Evolutionary conservation across 2,888 invertebrate genomes (phyloP).

Genomic region (Caenorhabditis virilis): DNA sequence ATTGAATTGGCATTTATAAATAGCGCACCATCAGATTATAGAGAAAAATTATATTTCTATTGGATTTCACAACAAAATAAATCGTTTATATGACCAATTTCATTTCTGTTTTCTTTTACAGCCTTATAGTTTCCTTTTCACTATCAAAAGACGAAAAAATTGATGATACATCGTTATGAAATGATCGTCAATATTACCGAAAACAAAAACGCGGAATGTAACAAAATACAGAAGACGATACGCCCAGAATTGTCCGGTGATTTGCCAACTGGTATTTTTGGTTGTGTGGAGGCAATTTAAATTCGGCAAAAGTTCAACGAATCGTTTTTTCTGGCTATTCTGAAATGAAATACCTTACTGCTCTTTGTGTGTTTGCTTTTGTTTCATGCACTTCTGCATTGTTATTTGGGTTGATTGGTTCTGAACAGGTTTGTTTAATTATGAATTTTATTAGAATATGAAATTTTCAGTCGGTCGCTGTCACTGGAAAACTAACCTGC

Average conservation of each 20-base stretch:
- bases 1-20: too few relatives aligned
- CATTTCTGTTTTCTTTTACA: not conserved
- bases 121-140: not conserved
- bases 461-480: slow-evolving; percentile 53
- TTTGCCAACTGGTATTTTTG: not conserved
- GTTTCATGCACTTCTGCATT: slow-evolving; percentile 16
- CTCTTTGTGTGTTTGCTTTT: too few relatives aligned
- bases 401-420: slow-evolving; percentile 44
- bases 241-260: too few relatives aligned
- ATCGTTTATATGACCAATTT: not conserved
- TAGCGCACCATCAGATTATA: too few relatives aligned
- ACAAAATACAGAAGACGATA: not conserved
- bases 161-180: too few relatives aligned
- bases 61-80: not conserved
- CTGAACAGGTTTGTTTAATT: slow-evolving; percentile 31
- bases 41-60: not conserved
- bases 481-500: slow-evolving; percentile 56
- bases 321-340: too few relatives aligned
- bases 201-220: not conserved
- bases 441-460: not conserved
- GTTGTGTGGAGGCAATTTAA: not conserved
- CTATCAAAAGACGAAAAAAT: not conserved
- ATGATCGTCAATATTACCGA: not conserved
- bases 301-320: too few relatives aligned
- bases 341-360: too few relatives aligned